Evolutionary conservation across 2,888 invertebrate genomes (phyloP), one percentile per base, ranked within the genome.

Genomic region (Panzeria rudis): DNA sequence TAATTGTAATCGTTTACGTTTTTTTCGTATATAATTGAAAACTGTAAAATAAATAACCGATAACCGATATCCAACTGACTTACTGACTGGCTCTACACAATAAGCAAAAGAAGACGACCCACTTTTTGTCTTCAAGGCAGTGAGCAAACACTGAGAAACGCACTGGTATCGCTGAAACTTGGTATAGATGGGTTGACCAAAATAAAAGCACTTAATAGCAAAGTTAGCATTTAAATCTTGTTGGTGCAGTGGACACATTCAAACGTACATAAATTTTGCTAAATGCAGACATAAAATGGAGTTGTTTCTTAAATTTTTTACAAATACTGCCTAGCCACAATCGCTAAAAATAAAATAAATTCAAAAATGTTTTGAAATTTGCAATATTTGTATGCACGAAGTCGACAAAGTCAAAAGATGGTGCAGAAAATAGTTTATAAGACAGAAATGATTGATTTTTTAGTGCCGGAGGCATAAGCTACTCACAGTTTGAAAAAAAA

Each of bases 11-110:
- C n/a, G 29, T 35, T 56, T 54, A 32, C 3, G 2, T 23, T 41
- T 47, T 50, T 38, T 72, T 66, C 15, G 20, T 50, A 56, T 75
- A 81, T 81, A 81, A 81, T 81, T 81, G 77, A 75, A 85, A 85
- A 85, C 84, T 85, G 84, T 85, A 85, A 81, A 85, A 73, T 72
- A 79, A 84, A 78, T 76, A 79, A 80, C 25, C 56, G 73, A 75
- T 79, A 68, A 35, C 72, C 29, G 54, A 68, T 59, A 73, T 77
- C 32, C 32, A 50, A 66, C 50, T 69, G 62, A 81, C 66, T 79
- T 25, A 69, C 17, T 72, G 64, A 25, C 32, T 71, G 38, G 25
- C 68, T 35, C 25, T 17, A 23, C 15, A 17, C 59, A 66, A 66
- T 41, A 13, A 50, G 35, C 50, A 17, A 50, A 41, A 66, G 59